Base-by-base conservation (phyloP, 2,888 invertebrate species). In the Strigamia transsilvanica region DNA sequence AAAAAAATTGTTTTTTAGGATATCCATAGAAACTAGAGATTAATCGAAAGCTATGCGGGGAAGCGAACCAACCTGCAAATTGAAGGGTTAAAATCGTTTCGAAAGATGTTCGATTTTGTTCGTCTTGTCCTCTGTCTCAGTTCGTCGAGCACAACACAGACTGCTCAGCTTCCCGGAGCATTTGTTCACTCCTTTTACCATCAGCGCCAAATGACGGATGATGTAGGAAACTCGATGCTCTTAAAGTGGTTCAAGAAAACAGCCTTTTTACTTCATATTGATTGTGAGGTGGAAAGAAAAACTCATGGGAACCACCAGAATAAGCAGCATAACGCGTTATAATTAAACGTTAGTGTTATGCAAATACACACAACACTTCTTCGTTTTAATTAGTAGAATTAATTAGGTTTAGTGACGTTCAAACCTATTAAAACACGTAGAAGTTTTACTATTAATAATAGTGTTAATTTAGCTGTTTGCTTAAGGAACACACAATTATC, bases 181-280 rank as follows among this genome's bases (percentile, higher is more conserved):
- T 66, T 66, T 66, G 23, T 66, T 66, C 61, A 66, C 61, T 66
- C 61, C 61, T 66, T 66, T 66, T 66, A 66, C 61, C 61, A 66
- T 66, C 61, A 66, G 61, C 61, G 61, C 61, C 61, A 66, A 66
- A 66, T 66, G 61, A 23, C 61, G 61, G 61, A 66, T 23, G 61
- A 66, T 66, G 61, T 23, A 10, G 23, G 61, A 66, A 66, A 66
- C 61, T 66, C 61, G 21, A 23, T 66, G 61, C 61, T 66, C 61
- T 66, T 66, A 66, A 66, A 66, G 61, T 12, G 61, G 61, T 66
- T 66, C 61, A 23, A 66, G 61, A 18, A 66, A 66, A 66, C 61
- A 21, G 23, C 21, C 61, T 66, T 66, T 66, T 66, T 15, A 66
- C 61, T 66, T 21, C 9, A 66, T 66, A 66, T 66, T 66, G 61